Percentiles rank a stretch among this genome's conserved stretches.
Conservation (phyloP, 1,140 invertebrate species). For the Mesaphorura yosii region DNA sequence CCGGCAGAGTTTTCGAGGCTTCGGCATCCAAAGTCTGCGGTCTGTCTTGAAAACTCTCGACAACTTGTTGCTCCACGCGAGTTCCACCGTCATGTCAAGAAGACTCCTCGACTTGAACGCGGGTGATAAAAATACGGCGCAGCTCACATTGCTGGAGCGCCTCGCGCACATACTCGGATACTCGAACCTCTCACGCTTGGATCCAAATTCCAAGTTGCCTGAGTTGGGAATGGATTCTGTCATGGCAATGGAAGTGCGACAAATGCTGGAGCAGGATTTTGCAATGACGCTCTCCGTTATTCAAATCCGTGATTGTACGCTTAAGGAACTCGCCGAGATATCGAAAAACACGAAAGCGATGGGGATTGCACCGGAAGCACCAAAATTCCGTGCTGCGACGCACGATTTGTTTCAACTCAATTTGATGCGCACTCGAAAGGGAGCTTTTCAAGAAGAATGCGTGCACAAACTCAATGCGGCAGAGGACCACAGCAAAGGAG, state of each 20-base stretch:
- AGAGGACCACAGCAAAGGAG: too few species aligned
- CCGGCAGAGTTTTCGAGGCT: conserved; percentile 37
- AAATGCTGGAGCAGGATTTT: conserved; percentile 59
- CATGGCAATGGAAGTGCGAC: conserved; percentile 97
- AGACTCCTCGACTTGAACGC: conserved; percentile 14
- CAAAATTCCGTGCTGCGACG: not conserved
- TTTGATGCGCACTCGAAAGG: not conserved
- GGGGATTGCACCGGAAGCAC: not conserved
- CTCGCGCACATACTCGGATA: conserved; percentile 25
- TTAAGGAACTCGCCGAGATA: not conserved
- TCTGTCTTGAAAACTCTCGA: conserved; percentile 27
- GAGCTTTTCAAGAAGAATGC: too few species aligned
- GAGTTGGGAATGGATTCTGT: conserved; percentile 94
- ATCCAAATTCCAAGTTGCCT: conserved; percentile 58
- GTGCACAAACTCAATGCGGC: too few species aligned
- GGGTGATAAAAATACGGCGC: not conserved
- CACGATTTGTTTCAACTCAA: not conserved
- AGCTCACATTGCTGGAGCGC: conserved; percentile 36
- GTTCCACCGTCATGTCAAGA: conserved; percentile 35
- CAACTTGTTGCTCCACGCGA: not conserved
- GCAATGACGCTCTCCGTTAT: not conserved
- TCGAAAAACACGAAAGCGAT: not conserved
- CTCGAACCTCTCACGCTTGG: conserved; percentile 39
- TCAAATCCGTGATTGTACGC: not conserved
- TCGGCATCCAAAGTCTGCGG: conserved; percentile 41